Evolutionary conservation across 2,113 vertebrate genomes (phyloP).

Genomic region (Panthera tigris): DNA sequence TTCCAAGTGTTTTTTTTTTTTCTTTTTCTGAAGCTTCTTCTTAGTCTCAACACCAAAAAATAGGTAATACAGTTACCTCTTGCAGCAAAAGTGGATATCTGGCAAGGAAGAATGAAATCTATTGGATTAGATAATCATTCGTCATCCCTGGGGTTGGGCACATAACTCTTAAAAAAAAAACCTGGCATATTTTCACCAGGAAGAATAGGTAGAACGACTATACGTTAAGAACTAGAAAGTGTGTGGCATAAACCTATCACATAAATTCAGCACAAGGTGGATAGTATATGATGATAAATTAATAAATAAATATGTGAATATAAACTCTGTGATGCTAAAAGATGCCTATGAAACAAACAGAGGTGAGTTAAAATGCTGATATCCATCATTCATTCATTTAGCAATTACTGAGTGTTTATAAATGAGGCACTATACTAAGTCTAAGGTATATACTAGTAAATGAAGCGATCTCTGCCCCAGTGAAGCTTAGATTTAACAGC

Average conservation of each 20-base stretch:
- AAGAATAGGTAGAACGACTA: not conserved
- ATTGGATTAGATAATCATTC: not conserved
- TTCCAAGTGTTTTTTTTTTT: not conserved
- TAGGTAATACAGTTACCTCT: not conserved
- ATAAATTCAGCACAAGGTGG: not conserved
- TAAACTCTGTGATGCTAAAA: not conserved
- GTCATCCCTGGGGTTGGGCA: no score
- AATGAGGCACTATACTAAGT: not conserved
- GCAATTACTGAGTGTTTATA: not conserved
- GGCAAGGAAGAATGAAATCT: not conserved
- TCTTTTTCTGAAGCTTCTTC: not conserved
- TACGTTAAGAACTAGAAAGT: not conserved
- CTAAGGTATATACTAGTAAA: not conserved
- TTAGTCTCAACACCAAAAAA: not conserved
- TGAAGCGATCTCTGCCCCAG: not conserved
- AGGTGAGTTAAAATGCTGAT: not conserved
- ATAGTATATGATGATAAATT: not conserved
- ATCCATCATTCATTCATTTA: not conserved
- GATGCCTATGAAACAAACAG: not conserved
- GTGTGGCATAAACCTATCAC: not conserved
- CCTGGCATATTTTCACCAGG: not conserved
- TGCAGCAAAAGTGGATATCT: not conserved
- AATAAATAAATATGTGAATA: not conserved
- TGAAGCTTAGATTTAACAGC: not conserved
- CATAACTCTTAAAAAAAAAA: not conserved